phyloP scores from a whole-genome alignment of 2,888 invertebrate species.

The Saturnia japonica region DNA sequence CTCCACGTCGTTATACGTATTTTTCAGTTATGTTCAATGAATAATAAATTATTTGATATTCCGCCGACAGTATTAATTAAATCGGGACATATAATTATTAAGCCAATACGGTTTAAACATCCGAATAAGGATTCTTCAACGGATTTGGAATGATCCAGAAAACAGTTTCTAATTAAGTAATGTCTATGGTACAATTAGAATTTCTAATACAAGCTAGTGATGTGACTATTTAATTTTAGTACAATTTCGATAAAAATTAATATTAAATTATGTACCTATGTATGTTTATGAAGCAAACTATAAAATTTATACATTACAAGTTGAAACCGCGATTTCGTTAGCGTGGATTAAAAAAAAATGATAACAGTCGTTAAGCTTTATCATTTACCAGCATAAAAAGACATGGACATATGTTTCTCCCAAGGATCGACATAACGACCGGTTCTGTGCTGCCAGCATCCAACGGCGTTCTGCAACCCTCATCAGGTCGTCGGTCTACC shows the following conservation, averaged over 20 bases:
- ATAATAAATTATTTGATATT: background rate
- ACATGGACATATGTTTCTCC: too few relatives aligned
- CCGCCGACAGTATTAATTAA: background rate
- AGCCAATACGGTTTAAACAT: background rate
- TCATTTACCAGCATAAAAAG: too few relatives aligned
- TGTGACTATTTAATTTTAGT: background rate
- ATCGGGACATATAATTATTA: background rate
- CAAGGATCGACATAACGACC: too few relatives aligned
- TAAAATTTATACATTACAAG: too few relatives aligned
- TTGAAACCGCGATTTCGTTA: too few relatives aligned
- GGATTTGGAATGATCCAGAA: conserved; percentile 25
- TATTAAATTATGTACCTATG: too few relatives aligned
- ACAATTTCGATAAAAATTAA: background rate
- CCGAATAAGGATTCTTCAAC: conserved; percentile 14
- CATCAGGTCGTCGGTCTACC: too few relatives aligned
- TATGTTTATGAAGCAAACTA: too few relatives aligned
- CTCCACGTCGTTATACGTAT: background rate
- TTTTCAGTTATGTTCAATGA: background rate
- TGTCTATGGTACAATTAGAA: conserved; percentile 28
- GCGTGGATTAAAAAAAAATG: too few relatives aligned
- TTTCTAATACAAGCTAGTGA: conserved; percentile 27
- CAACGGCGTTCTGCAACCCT: too few relatives aligned
- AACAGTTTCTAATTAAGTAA: conserved; percentile 27
- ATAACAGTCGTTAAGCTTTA: too few relatives aligned
- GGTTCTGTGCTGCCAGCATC: too few relatives aligned